phyloP scores from a whole-genome alignment of 2,888 invertebrate genomes.

The Leucophenga montana region DNA sequence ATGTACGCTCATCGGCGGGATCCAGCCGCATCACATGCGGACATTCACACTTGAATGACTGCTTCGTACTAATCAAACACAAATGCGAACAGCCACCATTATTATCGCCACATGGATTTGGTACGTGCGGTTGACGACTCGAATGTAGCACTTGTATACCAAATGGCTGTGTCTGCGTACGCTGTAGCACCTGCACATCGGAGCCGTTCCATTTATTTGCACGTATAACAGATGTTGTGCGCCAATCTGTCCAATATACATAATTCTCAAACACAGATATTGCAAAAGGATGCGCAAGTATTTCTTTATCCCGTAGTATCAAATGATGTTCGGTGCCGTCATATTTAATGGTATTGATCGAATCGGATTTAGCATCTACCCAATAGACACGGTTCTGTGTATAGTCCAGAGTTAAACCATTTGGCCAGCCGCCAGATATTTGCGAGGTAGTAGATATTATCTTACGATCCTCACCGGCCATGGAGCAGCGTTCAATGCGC shows the following conservation, averaged over 20 bases:
- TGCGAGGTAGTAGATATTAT: constrained; percentile 75
- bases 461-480: constrained; percentile 81
- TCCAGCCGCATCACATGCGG: constrained; percentile 89
- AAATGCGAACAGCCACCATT: constrained; percentile 89
- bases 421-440: constrained; percentile 84
- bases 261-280: constrained; percentile 88
- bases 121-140: constrained; percentile 79
- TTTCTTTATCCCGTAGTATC: constrained; percentile 80
- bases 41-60: constrained; percentile 83
- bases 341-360: constrained; percentile 88
- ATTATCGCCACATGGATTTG: constrained; percentile 80
- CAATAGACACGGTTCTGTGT: constrained; percentile 83
- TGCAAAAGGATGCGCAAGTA: constrained; percentile 90
- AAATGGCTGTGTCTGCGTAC: constrained; percentile 90
- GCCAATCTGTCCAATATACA: constrained; percentile 97
- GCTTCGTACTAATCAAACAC: constrained; percentile 80
- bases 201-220: constrained; percentile 92
- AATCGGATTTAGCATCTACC: constrained; percentile 91
- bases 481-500: constrained; percentile 86
- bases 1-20: constrained; percentile 75
- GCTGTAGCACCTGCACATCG: constrained; percentile 84
- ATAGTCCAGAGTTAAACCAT: constrained; percentile 87
- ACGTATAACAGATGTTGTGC: constrained; percentile 87
- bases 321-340: constrained; percentile 81
- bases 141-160: constrained; percentile 89